phyloP scores from a whole-genome alignment of 2,113 vertebrate species.

The Dolichotis patagonum region DNA sequence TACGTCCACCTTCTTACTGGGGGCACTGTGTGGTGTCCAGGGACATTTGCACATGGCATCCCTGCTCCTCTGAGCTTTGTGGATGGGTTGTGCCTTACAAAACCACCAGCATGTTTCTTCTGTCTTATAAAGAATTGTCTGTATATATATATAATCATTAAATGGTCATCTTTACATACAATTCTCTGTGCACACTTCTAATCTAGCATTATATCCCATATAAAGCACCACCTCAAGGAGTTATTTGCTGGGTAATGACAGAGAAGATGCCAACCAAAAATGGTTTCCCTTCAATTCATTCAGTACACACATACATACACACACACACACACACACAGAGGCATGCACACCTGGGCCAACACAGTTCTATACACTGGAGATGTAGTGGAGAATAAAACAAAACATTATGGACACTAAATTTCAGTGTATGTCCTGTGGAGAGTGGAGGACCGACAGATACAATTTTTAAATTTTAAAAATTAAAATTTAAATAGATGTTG shows the following conservation, averaged over 20 bases:
- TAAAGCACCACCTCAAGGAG: background rate
- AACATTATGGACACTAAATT: background rate
- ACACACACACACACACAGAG: background rate
- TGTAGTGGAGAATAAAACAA: background rate
- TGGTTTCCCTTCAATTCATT: background rate
- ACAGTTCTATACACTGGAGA: background rate
- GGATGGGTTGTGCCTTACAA: background rate
- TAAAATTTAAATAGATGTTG: no score
- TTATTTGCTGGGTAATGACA: background rate
- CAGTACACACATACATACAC: background rate
- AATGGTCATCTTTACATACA: background rate
- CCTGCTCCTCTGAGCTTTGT: background rate
- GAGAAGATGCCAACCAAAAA: background rate
- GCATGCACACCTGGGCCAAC: background rate
- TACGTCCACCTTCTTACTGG: no score
- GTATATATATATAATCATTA: background rate
- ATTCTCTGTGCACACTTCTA: background rate
- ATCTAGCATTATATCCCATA: no score
- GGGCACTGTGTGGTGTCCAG: background rate
- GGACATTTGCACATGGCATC: accelerated
- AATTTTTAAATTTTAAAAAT: no score
- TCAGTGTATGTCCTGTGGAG: accelerated
- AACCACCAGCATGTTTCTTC: background rate
- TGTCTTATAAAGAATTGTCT: background rate
- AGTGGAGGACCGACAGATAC: background rate